Conservation (phyloP, 64 coral and sea anemone species). For the Astreopora myriophthalma region DNA sequence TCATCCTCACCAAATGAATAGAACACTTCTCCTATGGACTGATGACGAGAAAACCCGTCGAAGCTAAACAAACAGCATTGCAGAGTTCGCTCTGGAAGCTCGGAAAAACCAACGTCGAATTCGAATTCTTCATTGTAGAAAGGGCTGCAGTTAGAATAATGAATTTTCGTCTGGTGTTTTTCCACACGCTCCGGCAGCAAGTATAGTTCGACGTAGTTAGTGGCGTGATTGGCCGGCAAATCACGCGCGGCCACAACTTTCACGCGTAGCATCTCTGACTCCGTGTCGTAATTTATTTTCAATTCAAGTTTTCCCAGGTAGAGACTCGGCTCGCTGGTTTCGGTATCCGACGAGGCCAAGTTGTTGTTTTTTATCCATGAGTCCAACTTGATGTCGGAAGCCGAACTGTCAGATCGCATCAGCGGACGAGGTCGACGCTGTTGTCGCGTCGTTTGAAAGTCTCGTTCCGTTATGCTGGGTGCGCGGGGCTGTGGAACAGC, state of each 20-base stretch:
- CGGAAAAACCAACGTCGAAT: slow-evolving; percentile 80
- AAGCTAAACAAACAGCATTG: slow-evolving; percentile 80
- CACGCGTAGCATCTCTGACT: slow-evolving; percentile 69
- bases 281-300: slow-evolving; percentile 69
- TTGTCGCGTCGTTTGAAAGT: slow-evolving; percentile 17
- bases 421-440: slow-evolving; percentile 70
- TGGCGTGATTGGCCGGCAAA: slow-evolving; percentile 36
- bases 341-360: slow-evolving; percentile 44
- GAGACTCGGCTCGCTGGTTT: slow-evolving; percentile 35
- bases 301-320: slow-evolving; percentile 83
- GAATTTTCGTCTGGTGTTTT: slow-evolving; percentile 82
- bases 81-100: slow-evolving; percentile 81
- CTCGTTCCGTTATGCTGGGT: slow-evolving; percentile 17
- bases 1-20: slow-evolving; percentile 86
- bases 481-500: background rate
- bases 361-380: slow-evolving; percentile 20
- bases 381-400: slow-evolving; percentile 29
- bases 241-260: slow-evolving; percentile 64
- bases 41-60: slow-evolving; percentile 89
- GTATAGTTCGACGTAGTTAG: slow-evolving; percentile 83
- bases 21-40: slow-evolving; percentile 83
- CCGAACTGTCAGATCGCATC: slow-evolving; percentile 86
- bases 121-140: slow-evolving; percentile 83
- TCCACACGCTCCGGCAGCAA: slow-evolving; percentile 80
- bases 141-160: slow-evolving; percentile 79